These are phyloP conservation scores for Helostoma temminkii DNA, from an alignment of 2,797 vertebrate species.

Conservation along the genomic window DNA sequence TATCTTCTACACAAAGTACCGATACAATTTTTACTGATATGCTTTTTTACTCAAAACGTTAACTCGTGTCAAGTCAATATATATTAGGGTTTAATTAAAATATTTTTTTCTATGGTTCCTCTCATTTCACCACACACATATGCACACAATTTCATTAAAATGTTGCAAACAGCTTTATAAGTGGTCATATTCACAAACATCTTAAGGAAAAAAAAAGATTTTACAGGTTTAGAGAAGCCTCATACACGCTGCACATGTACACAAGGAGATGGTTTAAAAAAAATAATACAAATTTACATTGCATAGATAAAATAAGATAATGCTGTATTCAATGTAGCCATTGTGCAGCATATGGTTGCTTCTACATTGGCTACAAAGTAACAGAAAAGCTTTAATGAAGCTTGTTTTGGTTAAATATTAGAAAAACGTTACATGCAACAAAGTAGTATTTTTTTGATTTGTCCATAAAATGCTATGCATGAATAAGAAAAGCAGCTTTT, in stretches of 20 bases:
- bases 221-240: constrained; percentile 43
- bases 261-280: constrained; percentile 58
- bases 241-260: constrained; percentile 41
- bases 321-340: constrained; percentile 21
- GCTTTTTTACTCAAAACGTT: too few relatives aligned
- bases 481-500: constrained; percentile 45
- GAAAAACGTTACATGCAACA: constrained; percentile 40
- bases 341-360: constrained; percentile 18
- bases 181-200: constrained; percentile 66
- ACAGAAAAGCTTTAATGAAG: constrained; percentile 39
- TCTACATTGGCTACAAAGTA: constrained; percentile 27
- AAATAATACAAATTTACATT: constrained; percentile 70
- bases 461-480: constrained; percentile 22
- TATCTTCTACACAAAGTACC: constrained; percentile 51
- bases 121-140: constrained; percentile 22
- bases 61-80: constrained; percentile 54
- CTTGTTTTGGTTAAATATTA: constrained; percentile 63
- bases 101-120: constrained; percentile 58
- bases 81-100: constrained; percentile 77
- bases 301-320: constrained; percentile 71
- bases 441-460: constrained; percentile 22
- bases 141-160: constrained; percentile 27
- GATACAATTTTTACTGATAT: constrained; percentile 49
- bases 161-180: constrained; percentile 52
- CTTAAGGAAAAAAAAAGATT: constrained; percentile 18